Base-by-base conservation (phyloP, 1,140 invertebrate species). In the Pantala flavescens region DNA sequence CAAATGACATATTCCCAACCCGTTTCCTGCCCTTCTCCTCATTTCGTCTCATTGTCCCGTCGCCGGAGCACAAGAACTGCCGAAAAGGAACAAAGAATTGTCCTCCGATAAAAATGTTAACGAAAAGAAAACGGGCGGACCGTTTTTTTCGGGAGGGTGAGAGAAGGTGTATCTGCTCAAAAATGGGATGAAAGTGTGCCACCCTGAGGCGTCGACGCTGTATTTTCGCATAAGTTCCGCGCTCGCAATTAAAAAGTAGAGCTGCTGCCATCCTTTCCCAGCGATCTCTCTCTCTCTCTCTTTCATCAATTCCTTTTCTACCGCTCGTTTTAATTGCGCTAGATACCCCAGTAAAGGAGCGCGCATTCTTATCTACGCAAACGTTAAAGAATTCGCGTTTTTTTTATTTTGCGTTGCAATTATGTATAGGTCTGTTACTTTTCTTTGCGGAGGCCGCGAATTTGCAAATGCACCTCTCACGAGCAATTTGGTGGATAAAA, bases 31-130 rank as follows among this genome's bases (percentile, higher is more conserved):
- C 49, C 49, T 63, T 21, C n/a, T 63, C 49, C 49, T 63, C 49
- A 63, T 63, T 63, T 63, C 12, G 49, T 12, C 3, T 63, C 49
- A 63, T 63, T 63, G 49, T 63, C 49, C 43, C 16, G 43, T 16
- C 16, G 16, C 9, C 43, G 10, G 10, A 11, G 16, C 43, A 9
- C 43, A 49, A 49, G 16, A 49, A 9, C 49, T 3, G 49, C 49
- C 49, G 49, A 63, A 63, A 63, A 63, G 49, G 49, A 21, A 63
- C 49, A 63, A 63, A 63, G 49, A 63, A 63, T 19, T 63, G 49
- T 63, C 49, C 49, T 63, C n/a, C 49, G 49, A 21, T 19, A 63
- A 63, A 63, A 63, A 63, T 63, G 49, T 63, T 19, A 63, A 14
- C 1, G 49, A 63, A 14, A 12, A 63, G 49, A 21, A 63, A 21